These are phyloP conservation scores for Acanthochromis polyacanthus DNA, from an alignment of 2,113 vertebrate genomes.

Conservation along the genomic window DNA sequence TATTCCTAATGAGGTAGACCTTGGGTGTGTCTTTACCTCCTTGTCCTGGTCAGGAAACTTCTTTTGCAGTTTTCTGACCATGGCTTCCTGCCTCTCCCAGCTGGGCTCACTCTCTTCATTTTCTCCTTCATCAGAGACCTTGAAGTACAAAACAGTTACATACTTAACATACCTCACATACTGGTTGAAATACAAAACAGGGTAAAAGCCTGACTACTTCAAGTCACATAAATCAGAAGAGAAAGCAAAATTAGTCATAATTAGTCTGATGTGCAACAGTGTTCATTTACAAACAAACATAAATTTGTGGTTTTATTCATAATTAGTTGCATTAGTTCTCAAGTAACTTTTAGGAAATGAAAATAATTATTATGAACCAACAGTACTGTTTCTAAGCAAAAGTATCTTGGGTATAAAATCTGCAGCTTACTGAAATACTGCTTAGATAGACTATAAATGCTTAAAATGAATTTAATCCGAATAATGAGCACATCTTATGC, in stretches of 20 bases:
- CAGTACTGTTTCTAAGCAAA: too few relatives aligned
- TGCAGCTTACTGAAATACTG: too few relatives aligned
- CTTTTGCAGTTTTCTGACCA: constrained; percentile 90
- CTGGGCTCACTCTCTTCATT: constrained; percentile 73
- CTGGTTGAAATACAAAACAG: not conserved
- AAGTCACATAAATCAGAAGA: not conserved
- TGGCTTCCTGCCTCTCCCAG: constrained; percentile 89
- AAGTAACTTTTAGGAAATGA: too few relatives aligned
- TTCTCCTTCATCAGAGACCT: constrained; percentile 52
- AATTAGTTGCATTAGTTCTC: not conserved
- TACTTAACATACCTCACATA: too few relatives aligned
- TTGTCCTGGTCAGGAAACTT: constrained; percentile 91
- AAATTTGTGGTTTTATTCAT: too few relatives aligned
- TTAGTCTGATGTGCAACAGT: too few relatives aligned
- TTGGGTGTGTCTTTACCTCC: constrained; percentile 81
- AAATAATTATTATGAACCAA: not conserved
- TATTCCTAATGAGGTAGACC: not conserved
- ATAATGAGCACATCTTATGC: not conserved
- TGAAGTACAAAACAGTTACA: not conserved
- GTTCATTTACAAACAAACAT: too few relatives aligned
- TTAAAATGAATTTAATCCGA: not conserved
- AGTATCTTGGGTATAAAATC: too few relatives aligned
- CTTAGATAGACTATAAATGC: too few relatives aligned
- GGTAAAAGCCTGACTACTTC: not conserved
- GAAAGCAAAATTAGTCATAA: too few relatives aligned